These are phyloP conservation scores for Alosa sapidissima DNA, from an alignment of 2,797 vertebrate species.

Conservation along the genomic window DNA sequence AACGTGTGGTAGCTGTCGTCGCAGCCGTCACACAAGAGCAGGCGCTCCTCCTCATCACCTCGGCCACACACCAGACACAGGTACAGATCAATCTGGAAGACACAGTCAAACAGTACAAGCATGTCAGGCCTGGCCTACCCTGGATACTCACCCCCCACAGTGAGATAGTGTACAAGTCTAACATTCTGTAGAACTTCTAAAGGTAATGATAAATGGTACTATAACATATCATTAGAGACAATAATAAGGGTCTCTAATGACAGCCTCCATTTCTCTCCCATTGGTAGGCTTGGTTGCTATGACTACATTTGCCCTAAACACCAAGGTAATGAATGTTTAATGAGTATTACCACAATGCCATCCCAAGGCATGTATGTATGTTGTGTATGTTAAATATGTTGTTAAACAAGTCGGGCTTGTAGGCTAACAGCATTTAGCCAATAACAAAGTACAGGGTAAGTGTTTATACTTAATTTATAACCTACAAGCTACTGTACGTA, in stretches of 20 bases:
- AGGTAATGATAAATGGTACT: no score
- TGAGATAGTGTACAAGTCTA: not conserved
- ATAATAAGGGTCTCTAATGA: not conserved
- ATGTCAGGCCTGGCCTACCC: not conserved
- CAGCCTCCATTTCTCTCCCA: not conserved
- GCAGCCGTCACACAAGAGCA: slow-evolving; percentile 95
- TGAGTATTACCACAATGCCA: not conserved
- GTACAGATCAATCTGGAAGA: slow-evolving; percentile 90
- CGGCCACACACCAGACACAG: slow-evolving; percentile 97
- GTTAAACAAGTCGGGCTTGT: not conserved
- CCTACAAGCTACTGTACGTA: not conserved
- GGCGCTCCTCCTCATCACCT: slow-evolving; percentile 93
- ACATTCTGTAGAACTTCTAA: no score
- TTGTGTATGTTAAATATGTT: not conserved
- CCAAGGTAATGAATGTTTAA: slow-evolving; percentile 1
- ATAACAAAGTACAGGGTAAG: not conserved
- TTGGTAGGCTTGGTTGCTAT: not conserved
- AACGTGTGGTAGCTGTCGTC: slow-evolving; percentile 99
- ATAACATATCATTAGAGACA: not conserved
- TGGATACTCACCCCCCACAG: not conserved
- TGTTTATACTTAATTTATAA: not conserved
- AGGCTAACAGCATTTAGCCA: not conserved
- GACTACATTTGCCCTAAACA: not conserved
- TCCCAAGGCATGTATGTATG: not conserved
- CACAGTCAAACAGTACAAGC: not conserved